Percentiles rank a stretch among this genome's conserved stretches.
These are phyloP conservation scores for Chironomus riparius DNA, from an alignment of 2,888 invertebrate species.

Conservation along the genomic window DNA sequence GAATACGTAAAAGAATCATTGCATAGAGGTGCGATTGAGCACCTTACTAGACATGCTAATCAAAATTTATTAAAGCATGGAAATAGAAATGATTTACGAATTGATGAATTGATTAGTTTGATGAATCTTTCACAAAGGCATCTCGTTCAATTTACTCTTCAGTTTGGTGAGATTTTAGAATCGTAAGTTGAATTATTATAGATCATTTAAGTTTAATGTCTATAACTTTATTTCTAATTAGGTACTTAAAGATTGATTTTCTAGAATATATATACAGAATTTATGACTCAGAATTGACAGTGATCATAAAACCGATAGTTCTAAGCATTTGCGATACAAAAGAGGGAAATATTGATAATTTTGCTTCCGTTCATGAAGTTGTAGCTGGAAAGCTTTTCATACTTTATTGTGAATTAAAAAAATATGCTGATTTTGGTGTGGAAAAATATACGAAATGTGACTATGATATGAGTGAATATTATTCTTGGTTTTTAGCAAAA, in stretches of 20 bases:
- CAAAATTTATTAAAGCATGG: background rate
- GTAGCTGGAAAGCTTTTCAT: background rate
- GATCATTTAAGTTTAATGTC: no score
- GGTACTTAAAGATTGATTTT: background rate
- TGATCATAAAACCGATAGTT: background rate
- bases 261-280: background rate
- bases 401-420: background rate
- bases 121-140: background rate
- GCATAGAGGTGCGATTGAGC: background rate
- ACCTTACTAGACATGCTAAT: background rate
- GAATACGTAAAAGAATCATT: background rate
- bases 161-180: background rate
- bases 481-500: background rate
- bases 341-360: conserved; percentile 4
- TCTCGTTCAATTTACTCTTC: background rate
- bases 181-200: background rate
- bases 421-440: background rate
- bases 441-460: background rate
- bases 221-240: no score
- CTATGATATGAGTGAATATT: background rate
- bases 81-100: background rate
- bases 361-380: background rate
- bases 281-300: background rate
- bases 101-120: background rate
- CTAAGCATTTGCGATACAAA: background rate